Evolutionary conservation across 2,888 invertebrate genomes (phyloP).

Genomic region (Heteromyza rotundicornis): DNA sequence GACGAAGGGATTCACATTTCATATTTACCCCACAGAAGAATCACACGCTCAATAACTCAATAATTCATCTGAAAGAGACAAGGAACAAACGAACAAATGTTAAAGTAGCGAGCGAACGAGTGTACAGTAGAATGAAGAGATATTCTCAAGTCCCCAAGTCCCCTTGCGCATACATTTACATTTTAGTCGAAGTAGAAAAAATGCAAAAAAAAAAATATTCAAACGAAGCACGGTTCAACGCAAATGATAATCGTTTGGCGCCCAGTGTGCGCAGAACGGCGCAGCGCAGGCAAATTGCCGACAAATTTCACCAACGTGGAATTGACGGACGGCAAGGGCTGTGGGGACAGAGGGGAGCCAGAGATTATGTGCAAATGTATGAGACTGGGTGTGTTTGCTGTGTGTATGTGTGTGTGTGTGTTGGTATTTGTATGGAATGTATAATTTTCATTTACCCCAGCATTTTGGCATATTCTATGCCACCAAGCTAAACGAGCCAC

Average conservation of each 20-base stretch:
- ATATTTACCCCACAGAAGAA: background rate
- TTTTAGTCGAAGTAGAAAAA: too few relatives aligned
- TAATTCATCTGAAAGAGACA: background rate
- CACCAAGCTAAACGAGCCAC: background rate
- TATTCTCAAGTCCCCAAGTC: too few relatives aligned
- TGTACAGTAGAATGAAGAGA: too few relatives aligned
- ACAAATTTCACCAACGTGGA: slow-evolving; percentile 60
- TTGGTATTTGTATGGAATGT: background rate
- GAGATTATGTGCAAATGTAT: background rate
- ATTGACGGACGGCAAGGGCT: too few relatives aligned
- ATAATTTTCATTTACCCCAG: background rate
- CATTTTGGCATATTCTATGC: background rate
- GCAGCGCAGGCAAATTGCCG: slow-evolving; percentile 59
- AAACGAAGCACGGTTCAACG: background rate
- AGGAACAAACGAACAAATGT: too few relatives aligned
- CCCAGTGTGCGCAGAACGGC: too few relatives aligned
- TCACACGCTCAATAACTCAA: background rate
- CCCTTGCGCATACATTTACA: too few relatives aligned
- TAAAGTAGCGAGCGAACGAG: too few relatives aligned
- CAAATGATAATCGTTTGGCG: background rate
- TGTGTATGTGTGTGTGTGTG: too few relatives aligned
- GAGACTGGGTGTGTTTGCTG: too few relatives aligned
- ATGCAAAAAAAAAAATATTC: background rate
- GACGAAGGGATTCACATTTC: too few relatives aligned
- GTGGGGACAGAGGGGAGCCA: background rate